These are phyloP conservation scores for Grus americana DNA, from an alignment of 2,113 vertebrate genomes.

Conservation along the genomic window DNA sequence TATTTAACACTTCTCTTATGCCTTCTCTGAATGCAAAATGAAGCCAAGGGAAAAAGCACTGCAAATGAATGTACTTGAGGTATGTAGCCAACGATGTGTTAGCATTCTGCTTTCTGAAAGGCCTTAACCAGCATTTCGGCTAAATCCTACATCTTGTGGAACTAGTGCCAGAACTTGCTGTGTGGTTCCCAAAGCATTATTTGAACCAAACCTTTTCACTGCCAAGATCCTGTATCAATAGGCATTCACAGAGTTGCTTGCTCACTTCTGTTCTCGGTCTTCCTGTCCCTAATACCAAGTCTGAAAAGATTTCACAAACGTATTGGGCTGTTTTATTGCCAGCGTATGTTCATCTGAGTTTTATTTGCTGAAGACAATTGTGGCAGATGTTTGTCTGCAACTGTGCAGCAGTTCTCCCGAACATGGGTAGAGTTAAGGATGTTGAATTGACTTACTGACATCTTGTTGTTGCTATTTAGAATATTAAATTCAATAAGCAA, in stretches of 20 bases:
- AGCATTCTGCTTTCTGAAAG: neutral
- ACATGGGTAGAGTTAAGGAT: neutral
- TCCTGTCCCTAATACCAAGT: neutral
- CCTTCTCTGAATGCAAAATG: neutral
- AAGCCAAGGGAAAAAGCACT: neutral
- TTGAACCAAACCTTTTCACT: neutral
- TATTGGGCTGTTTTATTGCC: neutral
- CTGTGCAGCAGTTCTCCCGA: neutral
- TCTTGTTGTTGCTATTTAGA: neutral
- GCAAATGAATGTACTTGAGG: fast-evolving
- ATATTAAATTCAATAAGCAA: neutral
- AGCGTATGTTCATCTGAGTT: neutral
- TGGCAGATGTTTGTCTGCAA: neutral
- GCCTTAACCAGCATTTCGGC: neutral
- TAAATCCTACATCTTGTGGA: neutral
- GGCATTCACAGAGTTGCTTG: neutral
- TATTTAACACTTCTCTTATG: neutral
- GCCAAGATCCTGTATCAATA: neutral
- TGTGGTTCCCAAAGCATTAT: neutral
- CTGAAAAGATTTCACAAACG: neutral
- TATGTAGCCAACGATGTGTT: neutral
- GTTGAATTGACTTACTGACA: neutral
- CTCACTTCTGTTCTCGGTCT: neutral
- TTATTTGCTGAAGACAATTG: neutral
- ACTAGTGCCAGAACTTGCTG: neutral